These are phyloP conservation scores for Osmoderma eremita DNA, from an alignment of 2,888 invertebrate species.

Conservation along the genomic window DNA sequence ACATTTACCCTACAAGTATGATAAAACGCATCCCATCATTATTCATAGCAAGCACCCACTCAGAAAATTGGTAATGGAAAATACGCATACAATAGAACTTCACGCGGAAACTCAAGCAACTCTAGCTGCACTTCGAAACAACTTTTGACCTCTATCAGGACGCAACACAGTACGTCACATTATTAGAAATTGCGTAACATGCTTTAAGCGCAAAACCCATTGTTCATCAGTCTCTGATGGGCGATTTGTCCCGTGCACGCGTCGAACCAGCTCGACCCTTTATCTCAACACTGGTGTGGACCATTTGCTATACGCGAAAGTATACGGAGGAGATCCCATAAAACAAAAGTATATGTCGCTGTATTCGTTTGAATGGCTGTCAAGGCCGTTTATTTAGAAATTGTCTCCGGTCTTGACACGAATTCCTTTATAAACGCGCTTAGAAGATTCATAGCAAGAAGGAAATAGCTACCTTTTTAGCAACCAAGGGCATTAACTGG, in stretches of 20 bases:
- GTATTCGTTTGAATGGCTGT: constrained; percentile 1
- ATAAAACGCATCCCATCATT: constrained; percentile 33
- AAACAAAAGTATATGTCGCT: not conserved
- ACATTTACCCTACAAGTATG: not conserved
- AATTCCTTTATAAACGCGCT: not conserved
- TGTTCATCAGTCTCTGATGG: not conserved
- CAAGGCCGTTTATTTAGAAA: not conserved
- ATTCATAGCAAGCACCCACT: constrained; percentile 5
- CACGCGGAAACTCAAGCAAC: constrained; percentile 27
- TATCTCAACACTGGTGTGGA: not conserved
- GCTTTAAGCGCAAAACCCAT: not conserved
- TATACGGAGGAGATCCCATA: not conserved
- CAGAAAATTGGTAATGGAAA: constrained; percentile 18
- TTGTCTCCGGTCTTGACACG: not conserved
- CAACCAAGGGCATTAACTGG: no score
- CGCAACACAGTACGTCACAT: not conserved
- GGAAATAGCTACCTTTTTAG: no score
- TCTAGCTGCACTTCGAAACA: constrained; percentile 12
- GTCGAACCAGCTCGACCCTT: not conserved
- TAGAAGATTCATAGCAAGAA: not conserved
- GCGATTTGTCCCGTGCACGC: not conserved
- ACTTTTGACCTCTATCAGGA: constrained; percentile 35
- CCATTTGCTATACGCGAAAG: not conserved
- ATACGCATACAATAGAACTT: constrained; percentile 16
- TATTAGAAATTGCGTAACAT: not conserved